Conservation (phyloP, 2,888 invertebrate genomes). For the Meganola albula region DNA sequence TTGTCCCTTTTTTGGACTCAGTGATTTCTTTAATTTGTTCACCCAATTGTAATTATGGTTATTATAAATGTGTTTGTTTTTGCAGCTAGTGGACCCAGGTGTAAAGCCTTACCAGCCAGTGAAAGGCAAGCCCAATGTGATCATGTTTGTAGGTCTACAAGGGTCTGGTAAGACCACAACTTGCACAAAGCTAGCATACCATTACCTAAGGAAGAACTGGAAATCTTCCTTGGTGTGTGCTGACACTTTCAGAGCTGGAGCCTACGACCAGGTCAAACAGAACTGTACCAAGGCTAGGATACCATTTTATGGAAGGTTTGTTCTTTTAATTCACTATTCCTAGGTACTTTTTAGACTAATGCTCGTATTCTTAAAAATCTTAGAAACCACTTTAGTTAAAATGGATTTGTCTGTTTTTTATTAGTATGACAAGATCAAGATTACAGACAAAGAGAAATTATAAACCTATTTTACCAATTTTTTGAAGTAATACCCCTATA, state of each 20-base stretch:
- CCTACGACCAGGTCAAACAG: constrained; percentile 99
- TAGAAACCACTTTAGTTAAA: not conserved
- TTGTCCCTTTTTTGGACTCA: too few species aligned
- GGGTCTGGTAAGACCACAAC: constrained; percentile 99
- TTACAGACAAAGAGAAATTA: too few species aligned
- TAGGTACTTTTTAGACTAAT: too few species aligned
- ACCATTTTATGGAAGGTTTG: constrained; percentile 97
- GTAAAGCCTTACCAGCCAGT: constrained; percentile 97
- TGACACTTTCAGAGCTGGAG: constrained; percentile 99
- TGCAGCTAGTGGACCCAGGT: constrained; percentile 95
- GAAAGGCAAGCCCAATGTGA: constrained; percentile 96
- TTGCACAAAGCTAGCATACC: constrained; percentile 99
- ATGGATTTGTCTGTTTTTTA: not conserved
- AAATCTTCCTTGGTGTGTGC: constrained; percentile 99
- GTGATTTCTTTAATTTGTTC: too few species aligned
- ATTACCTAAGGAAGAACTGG: constrained; percentile 99
- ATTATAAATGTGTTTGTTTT: too few species aligned
- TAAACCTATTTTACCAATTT: too few species aligned
- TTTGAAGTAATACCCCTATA: too few species aligned
- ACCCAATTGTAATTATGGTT: too few species aligned
- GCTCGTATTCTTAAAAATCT: too few species aligned
- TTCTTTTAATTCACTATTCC: too few species aligned
- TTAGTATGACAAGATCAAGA: too few species aligned
- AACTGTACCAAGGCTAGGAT: constrained; percentile 99
- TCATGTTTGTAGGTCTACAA: constrained; percentile 99